These are phyloP conservation scores for Alectura lathami DNA, from an alignment of 2,113 vertebrate genomes.

Conservation along the genomic window DNA sequence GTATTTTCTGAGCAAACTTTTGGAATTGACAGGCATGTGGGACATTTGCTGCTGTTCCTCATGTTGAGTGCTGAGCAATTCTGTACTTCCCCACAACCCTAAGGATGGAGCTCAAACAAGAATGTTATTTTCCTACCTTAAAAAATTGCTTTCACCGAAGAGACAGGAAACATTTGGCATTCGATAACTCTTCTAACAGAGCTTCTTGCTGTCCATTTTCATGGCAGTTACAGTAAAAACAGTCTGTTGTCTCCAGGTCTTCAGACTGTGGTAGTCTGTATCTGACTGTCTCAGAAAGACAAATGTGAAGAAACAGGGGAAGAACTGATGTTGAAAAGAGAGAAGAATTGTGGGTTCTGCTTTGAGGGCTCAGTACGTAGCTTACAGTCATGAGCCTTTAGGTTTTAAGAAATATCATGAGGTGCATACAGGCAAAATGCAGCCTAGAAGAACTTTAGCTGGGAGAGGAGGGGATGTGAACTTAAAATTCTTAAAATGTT, in stretches of 20 bases:
- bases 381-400: not conserved
- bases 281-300: not conserved
- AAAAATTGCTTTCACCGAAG: not conserved
- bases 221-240: not conserved
- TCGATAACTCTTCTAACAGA: not conserved
- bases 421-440: not conserved
- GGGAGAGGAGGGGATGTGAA: not conserved
- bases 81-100: not conserved
- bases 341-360: not conserved
- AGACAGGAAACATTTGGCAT: not conserved
- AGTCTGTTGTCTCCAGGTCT: not conserved
- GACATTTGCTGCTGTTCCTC: not conserved
- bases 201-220: not conserved
- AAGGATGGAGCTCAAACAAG: not conserved
- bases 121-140: not conserved
- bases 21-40: not conserved
- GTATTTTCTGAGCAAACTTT: slow-evolving; percentile 19
- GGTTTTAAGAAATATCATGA: not conserved
- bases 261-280: not conserved
- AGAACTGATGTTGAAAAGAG: not conserved
- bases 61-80: not conserved
- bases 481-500: not conserved
- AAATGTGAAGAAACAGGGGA: not conserved
- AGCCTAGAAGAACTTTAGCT: not conserved
- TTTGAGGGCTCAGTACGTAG: not conserved